phyloP scores from a whole-genome alignment of 2,888 invertebrate genomes.

The Limnephilus auricula region DNA sequence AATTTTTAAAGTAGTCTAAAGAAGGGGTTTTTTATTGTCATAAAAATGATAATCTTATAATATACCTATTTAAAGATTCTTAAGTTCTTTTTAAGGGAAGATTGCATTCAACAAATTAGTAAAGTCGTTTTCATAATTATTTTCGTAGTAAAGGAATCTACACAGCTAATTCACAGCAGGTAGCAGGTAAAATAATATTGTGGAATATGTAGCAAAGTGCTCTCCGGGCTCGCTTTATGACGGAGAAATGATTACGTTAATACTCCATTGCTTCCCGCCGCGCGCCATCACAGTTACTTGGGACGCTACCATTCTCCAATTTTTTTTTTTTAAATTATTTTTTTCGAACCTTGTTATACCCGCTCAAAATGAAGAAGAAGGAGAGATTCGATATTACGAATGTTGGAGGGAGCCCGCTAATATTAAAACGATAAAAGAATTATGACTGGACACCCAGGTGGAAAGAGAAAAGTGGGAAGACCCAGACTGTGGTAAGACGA shows the following conservation, averaged over 20 bases:
- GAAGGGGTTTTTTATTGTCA: no score
- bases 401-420: no score
- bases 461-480: no score
- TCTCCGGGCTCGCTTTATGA: slow-evolving; percentile 62
- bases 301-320: slow-evolving; percentile 32
- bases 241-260: slow-evolving; percentile 64
- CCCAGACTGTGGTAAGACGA: no score
- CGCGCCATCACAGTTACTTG: slow-evolving; percentile 57
- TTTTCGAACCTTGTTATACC: no score
- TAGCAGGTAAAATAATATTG: slow-evolving; percentile 61
- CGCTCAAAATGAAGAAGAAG: no score
- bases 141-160: slow-evolving; percentile 50
- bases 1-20: no score
- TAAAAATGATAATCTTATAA: not conserved
- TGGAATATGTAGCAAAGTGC: slow-evolving; percentile 52
- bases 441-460: no score
- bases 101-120: not conserved
- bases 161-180: slow-evolving; percentile 48
- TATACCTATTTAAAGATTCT: not conserved
- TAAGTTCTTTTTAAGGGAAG: not conserved
- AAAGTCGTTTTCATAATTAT: slow-evolving; percentile 57
- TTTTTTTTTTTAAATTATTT: not conserved
- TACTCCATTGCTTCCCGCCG: slow-evolving; percentile 61
- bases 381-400: no score
- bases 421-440: no score